Evolutionary conservation across 1,140 invertebrate species (phyloP).

Genomic region (Druon quercuslanigerum): DNA sequence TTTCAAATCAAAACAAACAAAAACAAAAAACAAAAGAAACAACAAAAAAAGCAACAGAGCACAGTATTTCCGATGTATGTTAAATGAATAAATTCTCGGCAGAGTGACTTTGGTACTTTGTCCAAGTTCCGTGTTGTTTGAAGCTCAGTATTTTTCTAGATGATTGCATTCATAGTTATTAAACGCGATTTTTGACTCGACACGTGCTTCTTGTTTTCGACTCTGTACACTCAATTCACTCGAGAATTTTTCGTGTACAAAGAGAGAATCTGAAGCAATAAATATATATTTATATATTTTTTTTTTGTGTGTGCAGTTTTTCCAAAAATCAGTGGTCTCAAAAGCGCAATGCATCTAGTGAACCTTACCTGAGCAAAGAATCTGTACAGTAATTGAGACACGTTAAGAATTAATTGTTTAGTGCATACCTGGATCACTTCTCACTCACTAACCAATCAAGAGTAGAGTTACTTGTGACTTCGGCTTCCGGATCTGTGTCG

Average conservation of each 20-base stretch:
- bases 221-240: constrained; percentile 4
- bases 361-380: constrained; percentile 74
- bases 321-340: constrained; percentile 61
- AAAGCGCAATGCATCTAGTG: constrained; percentile 71
- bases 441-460: constrained; percentile 77
- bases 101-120: constrained; percentile 15
- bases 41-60: neutral
- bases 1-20: neutral
- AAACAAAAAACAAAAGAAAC: too few relatives aligned
- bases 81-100: neutral
- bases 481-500: constrained; percentile 73
- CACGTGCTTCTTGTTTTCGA: constrained; percentile 10
- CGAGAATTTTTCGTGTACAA: neutral
- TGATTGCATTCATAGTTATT: neutral
- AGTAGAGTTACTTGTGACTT: constrained; percentile 75
- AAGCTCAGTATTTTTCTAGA: neutral
- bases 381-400: constrained; percentile 76
- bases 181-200: neutral
- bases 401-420: constrained; percentile 73
- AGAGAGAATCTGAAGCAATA: constrained; percentile 18
- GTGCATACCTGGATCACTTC: constrained; percentile 75
- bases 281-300: neutral
- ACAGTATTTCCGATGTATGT: neutral
- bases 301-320: constrained; percentile 25
- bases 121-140: neutral